phyloP scores from a whole-genome alignment of 2,113 vertebrate species.

The Prunella himalayana region DNA sequence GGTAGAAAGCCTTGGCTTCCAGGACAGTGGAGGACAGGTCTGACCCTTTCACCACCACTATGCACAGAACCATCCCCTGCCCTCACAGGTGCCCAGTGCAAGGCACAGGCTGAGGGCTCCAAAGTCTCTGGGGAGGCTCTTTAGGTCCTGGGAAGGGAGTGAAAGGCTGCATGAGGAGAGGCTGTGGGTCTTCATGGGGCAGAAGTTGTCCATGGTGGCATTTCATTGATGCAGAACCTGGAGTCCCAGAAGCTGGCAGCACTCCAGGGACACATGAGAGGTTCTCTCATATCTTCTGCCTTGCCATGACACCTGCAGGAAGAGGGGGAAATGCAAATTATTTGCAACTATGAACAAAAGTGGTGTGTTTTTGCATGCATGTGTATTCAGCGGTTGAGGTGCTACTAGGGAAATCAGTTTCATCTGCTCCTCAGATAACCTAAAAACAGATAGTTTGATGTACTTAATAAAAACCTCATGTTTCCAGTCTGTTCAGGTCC shows the following conservation, averaged over 20 bases:
- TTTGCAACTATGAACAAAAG: not conserved
- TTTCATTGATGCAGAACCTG: not conserved
- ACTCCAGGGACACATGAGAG: accelerated
- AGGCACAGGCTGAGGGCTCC: not conserved
- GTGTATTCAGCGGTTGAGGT: not conserved
- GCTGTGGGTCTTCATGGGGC: not conserved
- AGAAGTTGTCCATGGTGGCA: not conserved
- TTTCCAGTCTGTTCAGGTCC: not conserved
- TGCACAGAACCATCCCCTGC: accelerated
- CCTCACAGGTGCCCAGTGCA: not conserved
- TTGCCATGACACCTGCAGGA: slow-evolving; percentile 36
- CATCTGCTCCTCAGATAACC: not conserved
- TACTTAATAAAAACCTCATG: not conserved
- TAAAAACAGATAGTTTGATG: not conserved
- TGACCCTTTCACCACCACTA: not conserved
- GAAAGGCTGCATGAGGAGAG: not conserved
- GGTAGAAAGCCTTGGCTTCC: not conserved
- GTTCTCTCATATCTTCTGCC: slow-evolving; percentile 44
- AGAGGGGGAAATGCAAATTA: not conserved
- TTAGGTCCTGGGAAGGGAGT: not conserved
- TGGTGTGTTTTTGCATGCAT: accelerated
- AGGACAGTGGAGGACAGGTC: not conserved
- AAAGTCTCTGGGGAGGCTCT: not conserved
- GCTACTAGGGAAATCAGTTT: not conserved
- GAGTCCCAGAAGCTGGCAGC: not conserved